Evolutionary conservation across 2,888 invertebrate genomes (phyloP).

Genomic region (Laothoe populi): DNA sequence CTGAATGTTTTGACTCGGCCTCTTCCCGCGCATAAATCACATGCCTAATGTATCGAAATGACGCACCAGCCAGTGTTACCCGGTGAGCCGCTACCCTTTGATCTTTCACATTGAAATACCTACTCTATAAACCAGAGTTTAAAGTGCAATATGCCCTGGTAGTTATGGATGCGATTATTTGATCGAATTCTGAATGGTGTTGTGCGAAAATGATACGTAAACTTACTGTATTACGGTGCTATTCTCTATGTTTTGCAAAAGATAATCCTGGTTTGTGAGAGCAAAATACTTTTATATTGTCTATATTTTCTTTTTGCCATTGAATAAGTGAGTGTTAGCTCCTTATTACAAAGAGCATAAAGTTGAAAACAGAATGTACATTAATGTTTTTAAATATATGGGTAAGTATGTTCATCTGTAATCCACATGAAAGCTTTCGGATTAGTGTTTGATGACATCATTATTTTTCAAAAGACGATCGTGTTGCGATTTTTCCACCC

Average conservation of each 20-base stretch:
- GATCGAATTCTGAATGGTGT: slow-evolving; percentile 10
- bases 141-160: slow-evolving; percentile 2
- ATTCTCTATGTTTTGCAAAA: slow-evolving; percentile 41
- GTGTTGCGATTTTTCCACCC: slow-evolving; percentile 74
- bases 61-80: slow-evolving; percentile 58
- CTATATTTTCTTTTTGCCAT: slow-evolving; percentile 32
- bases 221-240: slow-evolving; percentile 33
- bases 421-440: slow-evolving; percentile 84
- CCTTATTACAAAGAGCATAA: slow-evolving; percentile 38
- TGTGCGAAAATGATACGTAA: slow-evolving; percentile 30
- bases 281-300: slow-evolving; percentile 44
- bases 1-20: slow-evolving; percentile 78
- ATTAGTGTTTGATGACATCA: slow-evolving; percentile 85
- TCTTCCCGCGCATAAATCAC: slow-evolving; percentile 81
- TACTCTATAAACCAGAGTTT: slow-evolving; percentile 31
- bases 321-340: background rate
- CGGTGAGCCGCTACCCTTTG: slow-evolving; percentile 60
- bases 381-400: slow-evolving; percentile 24
- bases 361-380: slow-evolving; percentile 40
- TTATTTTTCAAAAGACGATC: slow-evolving; percentile 82
- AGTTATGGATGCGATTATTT: background rate
- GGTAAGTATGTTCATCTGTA: slow-evolving; percentile 55
- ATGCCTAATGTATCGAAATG: slow-evolving; percentile 82
- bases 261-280: slow-evolving; percentile 59
- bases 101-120: slow-evolving; percentile 34